phyloP scores from a whole-genome alignment of 2,113 vertebrate genomes.

The Cyanoramphus novaezelandiae region DNA sequence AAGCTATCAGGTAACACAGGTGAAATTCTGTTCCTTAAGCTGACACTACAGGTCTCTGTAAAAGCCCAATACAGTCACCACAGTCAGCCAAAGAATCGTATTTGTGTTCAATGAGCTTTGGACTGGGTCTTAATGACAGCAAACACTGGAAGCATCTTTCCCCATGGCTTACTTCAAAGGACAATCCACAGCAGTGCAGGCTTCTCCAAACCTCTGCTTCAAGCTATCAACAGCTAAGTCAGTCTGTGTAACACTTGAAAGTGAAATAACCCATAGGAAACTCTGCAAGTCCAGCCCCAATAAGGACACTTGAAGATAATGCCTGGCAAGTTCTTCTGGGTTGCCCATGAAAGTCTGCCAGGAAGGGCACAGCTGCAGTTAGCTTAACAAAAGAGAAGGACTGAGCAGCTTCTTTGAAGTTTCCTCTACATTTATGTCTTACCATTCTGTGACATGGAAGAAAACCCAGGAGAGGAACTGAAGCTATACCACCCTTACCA shows the following conservation, averaged over 20 bases:
- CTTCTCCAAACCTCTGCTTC: background rate
- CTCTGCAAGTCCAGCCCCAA: background rate
- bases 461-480: background rate
- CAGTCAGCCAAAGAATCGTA: background rate
- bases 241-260: background rate
- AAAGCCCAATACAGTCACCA: background rate
- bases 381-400: background rate
- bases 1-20: background rate
- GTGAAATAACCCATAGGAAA: background rate
- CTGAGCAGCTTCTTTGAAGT: background rate
- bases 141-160: accelerated
- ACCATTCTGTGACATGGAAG: accelerated
- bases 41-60: background rate
- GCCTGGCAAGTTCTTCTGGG: background rate
- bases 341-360: accelerated
- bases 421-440: background rate
- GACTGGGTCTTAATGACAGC: background rate
- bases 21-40: background rate
- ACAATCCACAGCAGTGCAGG: background rate
- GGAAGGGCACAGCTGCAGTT: background rate
- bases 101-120: background rate
- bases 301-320: background rate
- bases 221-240: background rate
- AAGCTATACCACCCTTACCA: background rate
- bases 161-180: accelerated